Evolutionary conservation across 2,888 invertebrate species (phyloP).

Genomic region (Phania funesta): DNA sequence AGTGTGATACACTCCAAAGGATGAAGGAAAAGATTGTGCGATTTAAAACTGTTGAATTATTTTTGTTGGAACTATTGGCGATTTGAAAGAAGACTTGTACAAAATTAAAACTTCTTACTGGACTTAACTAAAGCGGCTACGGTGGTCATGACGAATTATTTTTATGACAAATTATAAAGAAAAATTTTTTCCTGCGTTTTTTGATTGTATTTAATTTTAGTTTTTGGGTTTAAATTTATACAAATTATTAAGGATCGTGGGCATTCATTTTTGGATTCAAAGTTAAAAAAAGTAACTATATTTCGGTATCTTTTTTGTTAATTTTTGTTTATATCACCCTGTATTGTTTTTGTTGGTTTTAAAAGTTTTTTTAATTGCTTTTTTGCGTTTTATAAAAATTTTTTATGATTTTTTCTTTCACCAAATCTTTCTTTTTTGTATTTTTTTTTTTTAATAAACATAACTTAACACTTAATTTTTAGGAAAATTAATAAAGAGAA

Average conservation of each 20-base stretch:
- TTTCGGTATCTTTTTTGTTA: slow-evolving; percentile 13
- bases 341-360: slow-evolving; percentile 77
- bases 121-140: no score
- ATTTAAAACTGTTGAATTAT: no score
- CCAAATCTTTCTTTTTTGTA: slow-evolving; percentile 70
- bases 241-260: slow-evolving; percentile 1
- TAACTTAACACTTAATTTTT: slow-evolving; percentile 41
- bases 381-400: slow-evolving; percentile 44
- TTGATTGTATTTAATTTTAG: background rate
- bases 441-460: slow-evolving; percentile 44
- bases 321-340: slow-evolving; percentile 77
- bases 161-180: no score
- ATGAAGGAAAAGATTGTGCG: no score
- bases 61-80: no score
- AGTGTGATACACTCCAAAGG: no score
- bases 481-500: slow-evolving; percentile 9
- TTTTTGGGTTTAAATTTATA: background rate
- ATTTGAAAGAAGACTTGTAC: no score
- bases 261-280: background rate
- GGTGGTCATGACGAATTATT: no score
- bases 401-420: slow-evolving; percentile 41
- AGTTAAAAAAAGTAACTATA: slow-evolving; percentile 4
- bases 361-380: slow-evolving; percentile 12
- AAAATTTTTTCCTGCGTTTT: background rate
- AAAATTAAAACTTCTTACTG: no score